phyloP scores from a whole-genome alignment of 1,140 invertebrate species.

The Apis florea region DNA sequence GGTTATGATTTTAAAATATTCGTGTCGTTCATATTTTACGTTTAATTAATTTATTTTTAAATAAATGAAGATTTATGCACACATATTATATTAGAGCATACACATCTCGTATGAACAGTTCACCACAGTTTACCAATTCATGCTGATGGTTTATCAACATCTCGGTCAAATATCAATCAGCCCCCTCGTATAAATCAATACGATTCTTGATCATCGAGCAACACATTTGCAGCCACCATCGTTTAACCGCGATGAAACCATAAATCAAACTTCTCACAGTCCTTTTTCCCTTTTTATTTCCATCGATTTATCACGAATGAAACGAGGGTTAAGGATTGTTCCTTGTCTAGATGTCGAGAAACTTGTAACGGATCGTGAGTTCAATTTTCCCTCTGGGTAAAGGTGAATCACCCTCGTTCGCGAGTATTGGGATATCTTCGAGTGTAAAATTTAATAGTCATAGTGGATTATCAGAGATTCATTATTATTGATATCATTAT shows the following conservation, averaged over 20 bases:
- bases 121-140: neutral
- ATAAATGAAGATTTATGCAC: no score
- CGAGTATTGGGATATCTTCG: no score
- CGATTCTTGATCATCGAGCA: neutral
- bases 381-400: neutral
- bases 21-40: no score
- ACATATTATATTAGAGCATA: no score
- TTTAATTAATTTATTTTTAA: no score
- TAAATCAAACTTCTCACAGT: neutral
- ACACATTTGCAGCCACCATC: neutral
- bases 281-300: neutral
- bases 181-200: neutral
- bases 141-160: neutral
- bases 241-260: neutral
- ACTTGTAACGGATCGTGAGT: neutral
- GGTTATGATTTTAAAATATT: no score
- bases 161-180: slow-evolving; percentile 14
- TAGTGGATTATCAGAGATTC: no score
- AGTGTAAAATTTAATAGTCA: no score
- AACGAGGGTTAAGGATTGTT: neutral
- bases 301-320: slow-evolving; percentile 8
- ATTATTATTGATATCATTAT: no score
- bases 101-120: no score
- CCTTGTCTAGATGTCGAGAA: neutral
- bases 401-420: neutral